Conservation (phyloP, 2,113 vertebrate species). For the Channa maculata region DNA sequence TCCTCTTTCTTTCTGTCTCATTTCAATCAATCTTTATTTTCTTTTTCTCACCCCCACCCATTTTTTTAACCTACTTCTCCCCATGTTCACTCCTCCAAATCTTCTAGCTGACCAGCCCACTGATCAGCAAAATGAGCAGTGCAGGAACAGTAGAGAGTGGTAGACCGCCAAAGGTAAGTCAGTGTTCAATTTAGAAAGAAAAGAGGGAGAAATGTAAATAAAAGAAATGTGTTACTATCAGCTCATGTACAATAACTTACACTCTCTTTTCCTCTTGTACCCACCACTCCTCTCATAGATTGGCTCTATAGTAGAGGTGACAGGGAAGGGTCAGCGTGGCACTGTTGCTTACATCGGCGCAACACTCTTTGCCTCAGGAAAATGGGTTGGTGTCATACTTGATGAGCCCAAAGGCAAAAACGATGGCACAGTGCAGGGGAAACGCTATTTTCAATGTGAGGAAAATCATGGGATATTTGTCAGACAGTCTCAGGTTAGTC, state of each 20-base stretch:
- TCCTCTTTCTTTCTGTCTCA: background rate
- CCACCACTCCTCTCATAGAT: slow-evolving; percentile 71
- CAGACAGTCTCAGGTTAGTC: slow-evolving; percentile 93
- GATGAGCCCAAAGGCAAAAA: slow-evolving; percentile 97
- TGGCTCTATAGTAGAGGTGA: slow-evolving; percentile 94
- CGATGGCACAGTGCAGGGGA: slow-evolving; percentile 94
- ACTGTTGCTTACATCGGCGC: slow-evolving; percentile 95
- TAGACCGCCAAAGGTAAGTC: slow-evolving; percentile 85
- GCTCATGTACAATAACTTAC: background rate
- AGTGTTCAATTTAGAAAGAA: background rate
- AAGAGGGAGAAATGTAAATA: background rate
- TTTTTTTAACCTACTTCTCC: background rate
- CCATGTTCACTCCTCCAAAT: slow-evolving; percentile 1
- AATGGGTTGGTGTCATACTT: slow-evolving; percentile 97
- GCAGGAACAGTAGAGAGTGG: slow-evolving; percentile 81
- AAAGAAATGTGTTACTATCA: background rate
- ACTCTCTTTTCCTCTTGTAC: background rate
- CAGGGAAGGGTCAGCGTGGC: slow-evolving; percentile 94
- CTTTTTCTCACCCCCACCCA: background rate
- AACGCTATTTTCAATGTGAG: slow-evolving; percentile 93
- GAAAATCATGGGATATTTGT: slow-evolving; percentile 98
- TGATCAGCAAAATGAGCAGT: slow-evolving; percentile 90
- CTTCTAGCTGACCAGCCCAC: slow-evolving; percentile 85
- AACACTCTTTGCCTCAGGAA: slow-evolving; percentile 95
- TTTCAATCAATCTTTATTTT: background rate